These are phyloP conservation scores for Agrochola circellaris DNA, from an alignment of 2,888 invertebrate species.

Conservation along the genomic window DNA sequence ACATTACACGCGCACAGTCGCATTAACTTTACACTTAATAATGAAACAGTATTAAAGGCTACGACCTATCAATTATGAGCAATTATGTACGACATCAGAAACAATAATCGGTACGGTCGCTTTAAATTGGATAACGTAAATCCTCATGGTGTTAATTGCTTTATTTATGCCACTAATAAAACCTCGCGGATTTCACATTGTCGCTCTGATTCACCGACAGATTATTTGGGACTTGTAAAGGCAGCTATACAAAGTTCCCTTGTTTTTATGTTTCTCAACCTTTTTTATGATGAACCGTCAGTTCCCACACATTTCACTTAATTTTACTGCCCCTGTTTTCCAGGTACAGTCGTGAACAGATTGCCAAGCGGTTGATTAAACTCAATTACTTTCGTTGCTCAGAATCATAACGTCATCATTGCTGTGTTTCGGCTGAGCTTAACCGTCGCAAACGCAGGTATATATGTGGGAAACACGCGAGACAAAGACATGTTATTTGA, in stretches of 20 bases:
- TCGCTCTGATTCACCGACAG: constrained; percentile 62
- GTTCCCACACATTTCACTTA: constrained; percentile 67
- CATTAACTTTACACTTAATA: constrained; percentile 54
- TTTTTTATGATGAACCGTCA: constrained; percentile 72
- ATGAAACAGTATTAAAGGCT: constrained; percentile 59
- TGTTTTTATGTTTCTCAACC: constrained; percentile 71
- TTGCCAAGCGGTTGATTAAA: constrained; percentile 59
- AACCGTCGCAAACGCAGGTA: background rate
- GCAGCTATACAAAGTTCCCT: constrained; percentile 71
- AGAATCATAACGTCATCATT: constrained; percentile 40
- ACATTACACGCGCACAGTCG: constrained; percentile 23
- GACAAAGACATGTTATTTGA: constrained; percentile 37
- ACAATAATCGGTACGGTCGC: constrained; percentile 68
- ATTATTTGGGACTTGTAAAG: constrained; percentile 73
- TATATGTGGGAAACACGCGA: constrained; percentile 7
- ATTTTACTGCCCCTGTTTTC: constrained; percentile 62
- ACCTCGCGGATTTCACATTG: constrained; percentile 75
- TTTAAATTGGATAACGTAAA: constrained; percentile 73
- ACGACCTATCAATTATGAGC: constrained; percentile 59
- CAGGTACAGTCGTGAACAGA: constrained; percentile 61
- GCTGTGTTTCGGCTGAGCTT: constrained; percentile 23
- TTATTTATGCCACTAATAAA: constrained; percentile 74
- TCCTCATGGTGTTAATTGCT: constrained; percentile 74
- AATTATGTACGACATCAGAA: constrained; percentile 64
- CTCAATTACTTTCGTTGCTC: constrained; percentile 59